A percentile compares a stretch with the other conserved stretches of the same genome.
Conservation (phyloP, 2,113 vertebrate species). For the Lipophrys pholis region DNA sequence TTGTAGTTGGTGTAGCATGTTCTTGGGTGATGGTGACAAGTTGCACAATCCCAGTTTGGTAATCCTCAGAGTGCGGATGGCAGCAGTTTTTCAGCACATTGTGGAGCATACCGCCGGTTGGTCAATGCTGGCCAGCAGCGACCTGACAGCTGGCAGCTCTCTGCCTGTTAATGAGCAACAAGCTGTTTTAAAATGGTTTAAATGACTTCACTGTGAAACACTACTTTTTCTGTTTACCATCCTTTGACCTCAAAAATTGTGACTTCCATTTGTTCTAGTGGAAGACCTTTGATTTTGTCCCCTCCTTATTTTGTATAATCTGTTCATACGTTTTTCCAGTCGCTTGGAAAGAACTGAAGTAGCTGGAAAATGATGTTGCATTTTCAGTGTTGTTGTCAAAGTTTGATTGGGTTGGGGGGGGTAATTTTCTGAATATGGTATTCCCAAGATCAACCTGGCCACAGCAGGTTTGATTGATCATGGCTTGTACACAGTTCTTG, state of each 20-base stretch:
- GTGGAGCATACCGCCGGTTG: slow-evolving; percentile 7
- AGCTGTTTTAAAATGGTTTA: not conserved
- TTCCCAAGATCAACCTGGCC: slow-evolving; percentile 17
- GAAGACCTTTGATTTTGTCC: slow-evolving; percentile 2
- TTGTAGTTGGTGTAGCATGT: slow-evolving; percentile 38
- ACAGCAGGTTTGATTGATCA: slow-evolving; percentile 35
- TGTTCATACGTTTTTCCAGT: slow-evolving; percentile 10
- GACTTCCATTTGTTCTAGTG: slow-evolving; percentile 48
- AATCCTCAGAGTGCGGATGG: slow-evolving; percentile 75
- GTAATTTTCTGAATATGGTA: slow-evolving; percentile 15
- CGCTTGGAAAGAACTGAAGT: not conserved
- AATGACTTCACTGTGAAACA: slow-evolving; percentile 12
- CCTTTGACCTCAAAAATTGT: slow-evolving; percentile 49
- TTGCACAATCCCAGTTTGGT: slow-evolving; percentile 81
- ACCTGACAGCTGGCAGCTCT: not conserved
- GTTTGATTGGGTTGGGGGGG: not conserved
- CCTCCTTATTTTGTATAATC: not conserved
- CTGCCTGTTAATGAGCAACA: not conserved
- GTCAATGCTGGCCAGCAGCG: slow-evolving; percentile 14
- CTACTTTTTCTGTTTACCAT: not conserved
- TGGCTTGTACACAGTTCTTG: not conserved
- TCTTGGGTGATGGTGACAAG: slow-evolving; percentile 22
- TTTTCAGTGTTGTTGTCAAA: slow-evolving; percentile 38
- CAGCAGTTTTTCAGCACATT: slow-evolving; percentile 56
- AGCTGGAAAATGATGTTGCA: slow-evolving; percentile 37